Conservation (phyloP, 2,113 vertebrate species). For the Pelecanoides urinatrix region DNA sequence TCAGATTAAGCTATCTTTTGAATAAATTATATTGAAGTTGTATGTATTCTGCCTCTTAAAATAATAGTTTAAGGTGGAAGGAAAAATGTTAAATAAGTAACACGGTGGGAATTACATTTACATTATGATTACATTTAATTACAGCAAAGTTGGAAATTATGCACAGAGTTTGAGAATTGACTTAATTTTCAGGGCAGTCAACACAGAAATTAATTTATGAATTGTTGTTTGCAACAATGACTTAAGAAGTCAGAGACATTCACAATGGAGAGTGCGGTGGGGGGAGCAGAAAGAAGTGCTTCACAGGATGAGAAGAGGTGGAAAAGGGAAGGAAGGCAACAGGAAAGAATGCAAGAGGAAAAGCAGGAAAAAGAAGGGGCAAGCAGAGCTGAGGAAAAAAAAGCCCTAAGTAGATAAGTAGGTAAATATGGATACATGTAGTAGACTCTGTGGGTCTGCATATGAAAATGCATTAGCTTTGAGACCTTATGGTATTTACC, state of each 20-base stretch:
- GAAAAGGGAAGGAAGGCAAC: background rate
- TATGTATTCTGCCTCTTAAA: slow-evolving; percentile 9
- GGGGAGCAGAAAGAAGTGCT: background rate
- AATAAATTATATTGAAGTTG: slow-evolving; percentile 30
- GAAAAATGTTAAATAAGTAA: slow-evolving; percentile 30
- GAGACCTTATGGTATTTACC: background rate
- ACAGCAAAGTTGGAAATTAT: slow-evolving; percentile 37
- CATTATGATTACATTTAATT: slow-evolving; percentile 25
- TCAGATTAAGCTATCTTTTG: background rate
- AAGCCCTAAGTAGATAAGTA: background rate
- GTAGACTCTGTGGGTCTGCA: background rate
- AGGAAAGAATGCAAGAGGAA: background rate
- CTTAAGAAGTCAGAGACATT: background rate
- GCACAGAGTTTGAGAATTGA: background rate
- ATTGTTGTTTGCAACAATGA: background rate
- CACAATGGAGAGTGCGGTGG: background rate
- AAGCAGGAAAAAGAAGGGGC: background rate
- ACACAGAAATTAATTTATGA: slow-evolving; percentile 18
- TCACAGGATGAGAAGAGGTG: background rate
- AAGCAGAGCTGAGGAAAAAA: background rate
- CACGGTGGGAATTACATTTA: slow-evolving; percentile 1
- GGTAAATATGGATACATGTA: background rate
- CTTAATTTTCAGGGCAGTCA: slow-evolving; percentile 14
- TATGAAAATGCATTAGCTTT: background rate
- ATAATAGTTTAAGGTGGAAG: background rate